Percentiles rank a stretch among this genome's conserved stretches.
These are phyloP conservation scores for Spisula subtruncata DNA, from an alignment of 2,888 invertebrate genomes.

Conservation along the genomic window DNA sequence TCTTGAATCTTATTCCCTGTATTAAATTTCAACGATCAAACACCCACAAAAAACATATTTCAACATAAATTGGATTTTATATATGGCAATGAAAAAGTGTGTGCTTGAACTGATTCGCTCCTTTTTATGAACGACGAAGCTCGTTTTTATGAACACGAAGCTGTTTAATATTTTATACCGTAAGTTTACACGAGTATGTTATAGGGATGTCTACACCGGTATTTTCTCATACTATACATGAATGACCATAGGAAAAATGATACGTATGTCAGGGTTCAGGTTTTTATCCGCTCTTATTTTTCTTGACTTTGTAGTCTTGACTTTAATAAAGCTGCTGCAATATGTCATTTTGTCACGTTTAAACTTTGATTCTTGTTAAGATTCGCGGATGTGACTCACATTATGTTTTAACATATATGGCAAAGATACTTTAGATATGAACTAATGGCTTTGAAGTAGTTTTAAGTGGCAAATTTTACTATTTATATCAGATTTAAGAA, in stretches of 20 bases:
- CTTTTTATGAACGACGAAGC: background rate
- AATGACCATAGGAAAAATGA: background rate
- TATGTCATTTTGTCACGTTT: background rate
- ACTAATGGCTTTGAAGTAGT: background rate
- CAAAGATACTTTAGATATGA: background rate
- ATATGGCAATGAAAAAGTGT: background rate
- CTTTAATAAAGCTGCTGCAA: background rate
- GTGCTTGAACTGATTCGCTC: too few relatives aligned
- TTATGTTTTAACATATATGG: background rate
- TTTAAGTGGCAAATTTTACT: background rate
- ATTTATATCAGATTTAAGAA: background rate
- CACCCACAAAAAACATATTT: background rate
- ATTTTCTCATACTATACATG: background rate
- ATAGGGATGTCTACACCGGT: background rate
- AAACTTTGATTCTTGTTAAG: background rate
- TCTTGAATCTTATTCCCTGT: background rate
- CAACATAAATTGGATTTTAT: conserved; percentile 11
- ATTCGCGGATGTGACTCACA: background rate
- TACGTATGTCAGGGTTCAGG: background rate
- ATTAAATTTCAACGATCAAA: background rate
- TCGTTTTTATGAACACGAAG: background rate
- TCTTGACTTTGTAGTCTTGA: background rate
- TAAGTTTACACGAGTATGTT: background rate
- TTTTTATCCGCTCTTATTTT: background rate
- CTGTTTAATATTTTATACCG: background rate